A percentile compares a stretch with the other conserved stretches of the same genome.
Evolutionary conservation across 1,140 invertebrate genomes (phyloP).

Genomic region (Nixonia krombeini): DNA sequence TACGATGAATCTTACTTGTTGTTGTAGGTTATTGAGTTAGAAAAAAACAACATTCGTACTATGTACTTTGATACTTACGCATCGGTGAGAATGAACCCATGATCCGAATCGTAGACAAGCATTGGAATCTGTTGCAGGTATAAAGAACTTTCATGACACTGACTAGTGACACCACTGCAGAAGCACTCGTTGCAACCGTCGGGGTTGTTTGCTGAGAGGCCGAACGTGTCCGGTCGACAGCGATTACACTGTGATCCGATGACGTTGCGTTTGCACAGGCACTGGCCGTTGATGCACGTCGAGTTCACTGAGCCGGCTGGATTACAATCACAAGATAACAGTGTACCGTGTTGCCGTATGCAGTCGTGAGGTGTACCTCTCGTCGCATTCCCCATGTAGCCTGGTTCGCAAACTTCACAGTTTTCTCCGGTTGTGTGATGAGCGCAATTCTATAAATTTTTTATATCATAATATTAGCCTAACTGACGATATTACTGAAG

Average conservation of each 20-base stretch:
- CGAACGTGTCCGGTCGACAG: slow-evolving; percentile 88
- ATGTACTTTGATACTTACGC: slow-evolving; percentile 62
- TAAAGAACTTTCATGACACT: slow-evolving; percentile 80
- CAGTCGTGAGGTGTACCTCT: slow-evolving; percentile 71
- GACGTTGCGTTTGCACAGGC: slow-evolving; percentile 82
- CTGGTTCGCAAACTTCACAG: slow-evolving; percentile 87
- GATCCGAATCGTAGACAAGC: slow-evolving; percentile 73
- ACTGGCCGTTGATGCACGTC: slow-evolving; percentile 73
- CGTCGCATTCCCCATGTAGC: slow-evolving; percentile 78
- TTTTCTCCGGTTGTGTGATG: slow-evolving; percentile 88
- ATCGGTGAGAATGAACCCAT: slow-evolving; percentile 79
- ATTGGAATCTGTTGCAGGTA: slow-evolving; percentile 80
- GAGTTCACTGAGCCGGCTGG: slow-evolving; percentile 72
- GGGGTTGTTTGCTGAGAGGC: slow-evolving; percentile 80
- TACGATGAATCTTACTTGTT: too few species aligned
- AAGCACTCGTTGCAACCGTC: slow-evolving; percentile 92
- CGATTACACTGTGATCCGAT: slow-evolving; percentile 83
- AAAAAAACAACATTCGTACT: background rate
- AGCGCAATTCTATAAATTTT: slow-evolving; percentile 81
- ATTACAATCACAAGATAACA: slow-evolving; percentile 75
- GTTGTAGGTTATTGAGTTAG: too few species aligned
- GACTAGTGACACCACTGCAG: slow-evolving; percentile 87
- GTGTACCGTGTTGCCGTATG: slow-evolving; percentile 22
- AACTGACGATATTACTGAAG: too few species aligned
- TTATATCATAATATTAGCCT: too few species aligned